Percentiles rank a stretch among this genome's conserved stretches.
phyloP scores from a whole-genome alignment of 2,797 vertebrate species.

The Cyclopterus lumpus region DNA sequence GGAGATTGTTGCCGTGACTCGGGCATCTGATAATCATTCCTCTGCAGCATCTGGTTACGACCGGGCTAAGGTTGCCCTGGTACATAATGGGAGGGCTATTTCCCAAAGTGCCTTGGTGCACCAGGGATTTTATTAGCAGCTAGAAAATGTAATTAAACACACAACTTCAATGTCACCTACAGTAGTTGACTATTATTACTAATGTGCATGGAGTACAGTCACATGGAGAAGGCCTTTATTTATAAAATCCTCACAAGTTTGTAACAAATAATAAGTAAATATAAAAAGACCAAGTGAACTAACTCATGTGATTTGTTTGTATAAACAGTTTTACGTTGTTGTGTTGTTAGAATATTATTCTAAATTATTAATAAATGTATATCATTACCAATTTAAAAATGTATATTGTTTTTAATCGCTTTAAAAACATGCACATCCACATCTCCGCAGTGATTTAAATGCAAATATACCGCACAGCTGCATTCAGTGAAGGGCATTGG shows the following conservation, averaged over 20 bases:
- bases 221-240: background rate
- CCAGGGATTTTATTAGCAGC: background rate
- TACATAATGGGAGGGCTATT: background rate
- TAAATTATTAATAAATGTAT: too few relatives aligned
- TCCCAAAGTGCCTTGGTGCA: background rate
- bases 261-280: background rate
- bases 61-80: background rate
- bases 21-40: conserved; percentile 12
- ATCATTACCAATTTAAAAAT: too few relatives aligned
- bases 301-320: background rate
- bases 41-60: background rate
- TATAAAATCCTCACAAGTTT: background rate
- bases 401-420: background rate
- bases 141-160: background rate
- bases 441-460: conserved; percentile 22
- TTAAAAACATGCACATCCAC: background rate
- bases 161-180: background rate
- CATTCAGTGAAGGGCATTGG: conserved; percentile 19
- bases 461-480: conserved; percentile 18
- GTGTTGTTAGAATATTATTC: background rate
- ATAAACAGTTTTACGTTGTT: background rate
- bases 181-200: background rate
- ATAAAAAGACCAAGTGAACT: background rate
- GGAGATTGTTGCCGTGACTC: conserved; percentile 1
- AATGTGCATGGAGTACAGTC: background rate